Conservation (phyloP, 2,888 invertebrate genomes). For the Yponomeuta evonymella region DNA sequence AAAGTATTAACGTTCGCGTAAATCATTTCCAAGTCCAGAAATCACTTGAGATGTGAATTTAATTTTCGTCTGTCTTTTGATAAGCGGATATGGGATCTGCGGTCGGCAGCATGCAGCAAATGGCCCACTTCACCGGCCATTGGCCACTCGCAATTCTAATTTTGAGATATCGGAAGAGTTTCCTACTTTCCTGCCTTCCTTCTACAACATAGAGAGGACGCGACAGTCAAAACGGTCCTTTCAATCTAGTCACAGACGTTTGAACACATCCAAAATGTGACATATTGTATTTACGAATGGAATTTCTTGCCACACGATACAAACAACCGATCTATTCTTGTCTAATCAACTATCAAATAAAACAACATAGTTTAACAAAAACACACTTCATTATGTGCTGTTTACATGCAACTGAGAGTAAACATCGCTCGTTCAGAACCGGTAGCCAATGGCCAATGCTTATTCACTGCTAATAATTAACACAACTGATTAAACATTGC, state of each 20-base stretch:
- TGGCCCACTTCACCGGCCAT: constrained; percentile 37
- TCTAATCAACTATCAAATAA: background rate
- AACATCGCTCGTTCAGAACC: background rate
- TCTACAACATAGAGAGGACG: too few relatives aligned
- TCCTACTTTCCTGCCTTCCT: constrained; percentile 33
- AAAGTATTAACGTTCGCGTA: background rate
- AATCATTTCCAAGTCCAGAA: background rate
- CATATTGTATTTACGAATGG: background rate
- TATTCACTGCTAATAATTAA: background rate
- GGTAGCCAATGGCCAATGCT: background rate
- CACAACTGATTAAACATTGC: background rate
- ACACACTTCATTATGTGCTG: background rate
- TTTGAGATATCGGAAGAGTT: constrained; percentile 60
- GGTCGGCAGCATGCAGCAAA: constrained; percentile 49
- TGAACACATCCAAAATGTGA: background rate
- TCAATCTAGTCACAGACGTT: background rate
- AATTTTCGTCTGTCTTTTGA: constrained; percentile 10
- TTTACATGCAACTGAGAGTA: background rate
- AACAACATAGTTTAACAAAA: background rate
- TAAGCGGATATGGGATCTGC: constrained; percentile 53
- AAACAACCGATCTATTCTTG: background rate
- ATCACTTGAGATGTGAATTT: background rate
- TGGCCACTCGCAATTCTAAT: constrained; percentile 56
- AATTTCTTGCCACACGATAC: background rate
- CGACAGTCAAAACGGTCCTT: background rate